These are phyloP conservation scores for Naja naja DNA, from an alignment of 2,113 vertebrate species.

Conservation along the genomic window DNA sequence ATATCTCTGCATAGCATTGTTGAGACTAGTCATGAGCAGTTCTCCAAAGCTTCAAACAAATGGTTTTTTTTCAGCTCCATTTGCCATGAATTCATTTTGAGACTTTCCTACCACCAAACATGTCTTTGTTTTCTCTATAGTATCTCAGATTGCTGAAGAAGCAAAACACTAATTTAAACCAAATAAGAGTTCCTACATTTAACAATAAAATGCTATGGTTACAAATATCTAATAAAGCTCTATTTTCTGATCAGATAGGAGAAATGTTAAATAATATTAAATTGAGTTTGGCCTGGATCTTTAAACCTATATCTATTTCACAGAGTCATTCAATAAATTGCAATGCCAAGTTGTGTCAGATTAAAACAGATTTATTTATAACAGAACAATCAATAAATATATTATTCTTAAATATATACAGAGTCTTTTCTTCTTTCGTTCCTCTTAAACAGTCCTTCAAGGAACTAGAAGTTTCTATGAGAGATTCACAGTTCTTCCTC, in stretches of 20 bases:
- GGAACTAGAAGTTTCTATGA: too few species aligned
- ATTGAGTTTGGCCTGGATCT: too few species aligned
- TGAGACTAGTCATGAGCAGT: not conserved
- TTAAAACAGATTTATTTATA: too few species aligned
- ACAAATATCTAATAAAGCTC: not conserved
- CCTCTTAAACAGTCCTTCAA: too few species aligned
- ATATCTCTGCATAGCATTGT: not conserved
- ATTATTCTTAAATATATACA: too few species aligned
- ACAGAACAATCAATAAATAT: too few species aligned
- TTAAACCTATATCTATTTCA: too few species aligned
- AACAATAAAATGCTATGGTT: not conserved
- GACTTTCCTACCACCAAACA: not conserved
- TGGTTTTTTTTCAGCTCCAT: not conserved
- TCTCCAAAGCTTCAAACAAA: not conserved
- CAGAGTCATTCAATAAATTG: too few species aligned
- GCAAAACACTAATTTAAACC: not conserved
- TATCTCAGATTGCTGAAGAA: not conserved
- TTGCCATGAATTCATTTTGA: not conserved
- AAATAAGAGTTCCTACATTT: not conserved
- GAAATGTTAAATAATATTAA: too few species aligned
- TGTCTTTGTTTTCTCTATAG: not conserved
- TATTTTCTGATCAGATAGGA: not conserved
- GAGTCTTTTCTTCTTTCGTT: too few species aligned
- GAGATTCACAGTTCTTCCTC: too few species aligned
- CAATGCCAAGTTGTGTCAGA: too few species aligned